Conservation (phyloP, 2,797 vertebrate genomes). For the Heterohyrax brucei region DNA sequence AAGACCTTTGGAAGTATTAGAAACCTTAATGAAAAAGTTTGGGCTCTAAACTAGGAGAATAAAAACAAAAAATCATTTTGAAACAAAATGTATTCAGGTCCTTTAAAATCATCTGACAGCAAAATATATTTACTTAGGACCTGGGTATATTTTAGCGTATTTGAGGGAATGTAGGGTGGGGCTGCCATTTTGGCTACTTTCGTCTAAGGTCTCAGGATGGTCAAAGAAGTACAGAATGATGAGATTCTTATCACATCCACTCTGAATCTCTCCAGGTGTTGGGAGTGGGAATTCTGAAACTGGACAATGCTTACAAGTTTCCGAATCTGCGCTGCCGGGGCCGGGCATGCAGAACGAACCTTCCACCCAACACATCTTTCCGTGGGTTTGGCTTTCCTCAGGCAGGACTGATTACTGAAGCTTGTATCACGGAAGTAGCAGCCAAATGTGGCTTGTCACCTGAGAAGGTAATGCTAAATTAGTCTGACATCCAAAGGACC, state of each 20-base stretch:
- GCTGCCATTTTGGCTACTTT: background rate
- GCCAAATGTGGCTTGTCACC: constrained; percentile 84
- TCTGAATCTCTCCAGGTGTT: constrained; percentile 82
- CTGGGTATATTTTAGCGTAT: background rate
- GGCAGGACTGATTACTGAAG: constrained; percentile 82
- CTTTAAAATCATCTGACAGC: background rate
- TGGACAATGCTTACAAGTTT: constrained; percentile 88
- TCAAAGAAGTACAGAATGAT: background rate
- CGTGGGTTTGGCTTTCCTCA: constrained; percentile 89
- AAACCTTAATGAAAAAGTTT: background rate
- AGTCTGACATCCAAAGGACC: background rate
- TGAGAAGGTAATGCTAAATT: constrained; percentile 84
- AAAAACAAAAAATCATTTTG: background rate
- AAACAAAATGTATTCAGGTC: constrained; percentile 12
- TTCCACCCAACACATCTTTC: constrained; percentile 88
- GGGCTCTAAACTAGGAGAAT: constrained; percentile 40
- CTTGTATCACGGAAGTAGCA: constrained; percentile 85
- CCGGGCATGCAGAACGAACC: constrained; percentile 87
- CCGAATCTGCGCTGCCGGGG: constrained; percentile 86
- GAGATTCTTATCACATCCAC: background rate
- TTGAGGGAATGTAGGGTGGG: background rate
- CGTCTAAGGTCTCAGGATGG: background rate
- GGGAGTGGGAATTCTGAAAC: constrained; percentile 83
- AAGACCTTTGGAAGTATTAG: background rate
- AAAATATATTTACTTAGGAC: background rate